Conservation (phyloP, 2,113 vertebrate species). For the Menura novaehollandiae region DNA sequence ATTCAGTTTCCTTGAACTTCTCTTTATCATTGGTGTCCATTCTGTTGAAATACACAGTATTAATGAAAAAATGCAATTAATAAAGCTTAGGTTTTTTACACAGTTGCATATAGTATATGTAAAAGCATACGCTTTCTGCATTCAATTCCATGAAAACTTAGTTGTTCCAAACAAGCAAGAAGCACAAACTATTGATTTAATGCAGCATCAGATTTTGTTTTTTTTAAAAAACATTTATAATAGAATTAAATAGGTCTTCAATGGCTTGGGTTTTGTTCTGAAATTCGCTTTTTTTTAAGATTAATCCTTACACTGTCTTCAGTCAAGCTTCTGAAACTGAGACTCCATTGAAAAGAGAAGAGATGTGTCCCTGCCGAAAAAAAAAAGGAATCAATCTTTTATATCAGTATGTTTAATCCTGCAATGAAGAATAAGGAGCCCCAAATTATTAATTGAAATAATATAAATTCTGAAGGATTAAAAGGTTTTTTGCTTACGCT, state of each 20-base stretch:
- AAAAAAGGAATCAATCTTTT: background rate
- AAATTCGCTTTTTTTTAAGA: background rate
- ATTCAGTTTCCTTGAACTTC: background rate
- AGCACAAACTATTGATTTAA: background rate
- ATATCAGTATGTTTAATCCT: background rate
- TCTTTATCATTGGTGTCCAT: background rate
- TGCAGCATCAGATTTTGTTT: background rate
- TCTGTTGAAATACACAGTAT: background rate
- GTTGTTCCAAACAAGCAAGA: background rate
- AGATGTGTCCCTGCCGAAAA: background rate
- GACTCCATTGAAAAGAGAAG: background rate
- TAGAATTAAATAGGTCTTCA: background rate
- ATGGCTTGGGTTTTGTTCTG: background rate
- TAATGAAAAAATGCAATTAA: background rate
- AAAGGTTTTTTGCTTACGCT: rapidly evolving
- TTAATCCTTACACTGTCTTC: background rate
- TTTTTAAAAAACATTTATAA: background rate
- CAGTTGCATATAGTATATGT: background rate
- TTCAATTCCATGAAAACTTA: background rate
- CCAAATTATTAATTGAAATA: background rate
- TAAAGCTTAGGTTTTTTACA: background rate
- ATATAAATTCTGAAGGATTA: background rate
- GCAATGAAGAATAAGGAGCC: background rate
- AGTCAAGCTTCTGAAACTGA: background rate
- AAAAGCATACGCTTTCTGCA: background rate